Base-by-base conservation (phyloP, 2,797 vertebrate genomes). In the Thunnus albacares region DNA sequence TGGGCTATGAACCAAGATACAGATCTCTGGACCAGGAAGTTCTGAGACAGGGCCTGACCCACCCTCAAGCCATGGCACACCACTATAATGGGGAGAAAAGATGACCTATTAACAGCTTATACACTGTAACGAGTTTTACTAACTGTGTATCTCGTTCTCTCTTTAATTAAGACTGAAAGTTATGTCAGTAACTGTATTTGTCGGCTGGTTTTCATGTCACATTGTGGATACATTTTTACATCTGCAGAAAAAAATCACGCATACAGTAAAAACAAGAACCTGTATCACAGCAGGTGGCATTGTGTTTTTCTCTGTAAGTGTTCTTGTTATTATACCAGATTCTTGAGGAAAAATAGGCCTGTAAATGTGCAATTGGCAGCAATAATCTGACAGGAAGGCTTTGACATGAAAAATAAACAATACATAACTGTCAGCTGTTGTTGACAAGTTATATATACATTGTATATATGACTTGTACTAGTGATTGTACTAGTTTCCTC, bases 1-100 rank as follows among this genome's bases (percentile, higher is more conserved):
- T 24, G 79, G 5, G 85, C 83, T 43, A 74, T 14, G 38, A 35
- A 26, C 90, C 90, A 90, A 33, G 82, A 17, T 66, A 71, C 64
- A 2, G n/a, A 45, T 18, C 12, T 74, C 63, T 82, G 61, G 11
- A 81, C 1, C 30, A 81, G 53, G 52, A 60, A 9, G 67, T 90
- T 63, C 6, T 4, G 74, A 5, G 79, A 67, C 4, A 28, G 28
- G 26, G 35, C n/a, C 13, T 81, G 77, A 18, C 79, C 77, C 17
- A 45, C 15, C 18, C 75, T 77, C 49, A 87, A 70, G 45, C 45
- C 43, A 61, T 67, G 65, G 71, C 62, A 89, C 58, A 86, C 15
- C 61, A 84, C 87, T 0, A 66, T 1, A 75, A 62, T 4, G 78
- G 51, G 71, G 33, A 68, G 11, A 14, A 41, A 24, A 10, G n/a